Evolutionary conservation across 2,888 invertebrate species (phyloP).

Genomic region (Neocrepidodera transversa): DNA sequence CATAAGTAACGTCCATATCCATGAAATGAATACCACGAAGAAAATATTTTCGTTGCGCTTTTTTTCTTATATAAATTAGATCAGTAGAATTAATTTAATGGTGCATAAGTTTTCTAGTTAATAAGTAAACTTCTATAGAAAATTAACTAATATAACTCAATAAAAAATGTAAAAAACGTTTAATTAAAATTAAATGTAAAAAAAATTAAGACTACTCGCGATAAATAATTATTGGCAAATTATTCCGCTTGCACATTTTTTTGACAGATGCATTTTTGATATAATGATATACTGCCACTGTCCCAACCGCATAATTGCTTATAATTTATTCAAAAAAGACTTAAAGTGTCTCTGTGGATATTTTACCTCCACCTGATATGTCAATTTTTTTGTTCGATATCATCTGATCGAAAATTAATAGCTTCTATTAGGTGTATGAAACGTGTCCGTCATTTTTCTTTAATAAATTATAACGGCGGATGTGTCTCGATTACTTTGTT

Average conservation of each 20-base stretch:
- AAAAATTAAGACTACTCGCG: not conserved
- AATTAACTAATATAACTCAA: not conserved
- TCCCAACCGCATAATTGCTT: slow-evolving; percentile 2
- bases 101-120: not conserved
- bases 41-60: not conserved
- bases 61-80: slow-evolving; percentile 1
- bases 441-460: too few species aligned
- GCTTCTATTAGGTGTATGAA: not conserved
- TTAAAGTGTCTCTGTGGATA: slow-evolving; percentile 23
- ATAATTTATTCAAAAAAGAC: slow-evolving; percentile 27
- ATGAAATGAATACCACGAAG: not conserved
- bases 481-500: too few species aligned
- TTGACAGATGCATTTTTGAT: slow-evolving; percentile 10
- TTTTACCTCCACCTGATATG: slow-evolving; percentile 29
- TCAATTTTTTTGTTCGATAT: slow-evolving; percentile 21
- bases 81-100: not conserved
- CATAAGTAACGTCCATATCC: slow-evolving; percentile 20
- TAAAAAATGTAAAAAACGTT: too few species aligned
- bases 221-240: not conserved
- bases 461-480: too few species aligned
- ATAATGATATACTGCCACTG: not conserved
- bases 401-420: slow-evolving; percentile 17
- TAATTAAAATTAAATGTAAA: not conserved
- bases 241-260: not conserved
- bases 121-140: too few species aligned